These are phyloP conservation scores for Lissonota sp. DNA, from an alignment of 2,888 invertebrate species.

Conservation along the genomic window DNA sequence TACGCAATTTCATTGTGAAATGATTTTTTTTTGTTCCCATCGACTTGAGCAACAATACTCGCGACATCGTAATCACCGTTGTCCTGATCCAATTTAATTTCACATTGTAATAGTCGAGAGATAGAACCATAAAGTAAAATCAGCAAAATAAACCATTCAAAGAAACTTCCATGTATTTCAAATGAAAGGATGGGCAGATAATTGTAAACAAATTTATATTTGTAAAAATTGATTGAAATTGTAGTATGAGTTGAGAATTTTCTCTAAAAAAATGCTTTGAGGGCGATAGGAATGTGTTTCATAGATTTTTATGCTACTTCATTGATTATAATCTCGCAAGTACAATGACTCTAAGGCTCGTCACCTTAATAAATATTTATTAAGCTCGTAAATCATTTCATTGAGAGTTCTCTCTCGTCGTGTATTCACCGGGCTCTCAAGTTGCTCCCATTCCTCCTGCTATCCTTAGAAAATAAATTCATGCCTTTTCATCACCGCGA, in stretches of 20 bases:
- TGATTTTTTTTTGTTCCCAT: constrained; percentile 1
- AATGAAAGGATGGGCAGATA: no score
- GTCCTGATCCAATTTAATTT: background rate
- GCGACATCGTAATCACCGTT: background rate
- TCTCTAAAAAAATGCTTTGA: no score
- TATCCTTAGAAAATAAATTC: background rate
- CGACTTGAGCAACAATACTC: background rate
- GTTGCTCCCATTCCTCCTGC: background rate
- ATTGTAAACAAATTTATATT: background rate
- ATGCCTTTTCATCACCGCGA: constrained; percentile 5
- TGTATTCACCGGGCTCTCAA: constrained; percentile 5
- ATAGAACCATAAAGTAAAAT: background rate
- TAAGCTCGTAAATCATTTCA: constrained; percentile 46
- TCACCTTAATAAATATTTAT: constrained; percentile 8
- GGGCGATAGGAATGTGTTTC: no score
- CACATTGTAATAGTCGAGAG: background rate
- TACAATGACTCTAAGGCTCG: constrained; percentile 3
- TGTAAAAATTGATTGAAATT: background rate
- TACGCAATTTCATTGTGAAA: constrained; percentile 24
- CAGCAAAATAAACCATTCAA: background rate
- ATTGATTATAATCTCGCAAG: background rate
- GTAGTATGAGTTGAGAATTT: no score
- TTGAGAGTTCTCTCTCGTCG: constrained; percentile 2
- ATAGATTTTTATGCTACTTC: background rate
- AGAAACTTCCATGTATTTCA: background rate